Base-by-base conservation (phyloP, 92 coral and sea anemone genomes). In the Porites divaricata region DNA sequence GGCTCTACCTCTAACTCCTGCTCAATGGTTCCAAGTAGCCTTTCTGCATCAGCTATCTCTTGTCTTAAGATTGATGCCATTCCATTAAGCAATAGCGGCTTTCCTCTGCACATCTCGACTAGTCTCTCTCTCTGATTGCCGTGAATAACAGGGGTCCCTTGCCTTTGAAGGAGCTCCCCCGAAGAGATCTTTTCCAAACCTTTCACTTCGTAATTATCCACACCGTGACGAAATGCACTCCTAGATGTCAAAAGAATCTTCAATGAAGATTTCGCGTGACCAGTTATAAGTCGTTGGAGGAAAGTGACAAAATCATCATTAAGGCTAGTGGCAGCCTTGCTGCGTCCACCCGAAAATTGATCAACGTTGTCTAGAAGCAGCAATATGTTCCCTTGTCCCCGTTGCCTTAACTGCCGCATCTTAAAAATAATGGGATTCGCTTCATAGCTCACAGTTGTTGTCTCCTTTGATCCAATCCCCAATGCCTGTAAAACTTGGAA, bases 221-320 rank as follows among this genome's bases (percentile, higher is more conserved):
- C 59, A 6, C 73, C 91, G 22, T 51, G 86, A 79, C 77, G 57
- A 6, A 93, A 79, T 67, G 22, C 52, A 41, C 26, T 9, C 8
- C 86, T 85, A 13, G 95, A 89, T 10, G 93, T 93, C 19, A 93
- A 76, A 48, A 93, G 26, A 61, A 90, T 81, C 64, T 67, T 81
- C 24, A 90, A 48, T 16, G 78, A 90, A 13, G 66, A 9, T 8
- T 62, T 63, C 12, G n/a, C 77, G 10, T 70, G 14, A 74, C 74
- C 84, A 81, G 57, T 8, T 24, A 62, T 59, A 62, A 83, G 87
- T 24, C 87, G 65, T 12, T 22, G 49, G 2, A 83, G 80, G 13
- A 83, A 49, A 2, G 51, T 19, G 11, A 21, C 63, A 72, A 83
- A 83, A 3, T 41, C 21, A 6, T 16, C 35, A 16, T 61, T 72